phyloP scores from a whole-genome alignment of 2,113 vertebrate species.

The Mormoops blainvillei region DNA sequence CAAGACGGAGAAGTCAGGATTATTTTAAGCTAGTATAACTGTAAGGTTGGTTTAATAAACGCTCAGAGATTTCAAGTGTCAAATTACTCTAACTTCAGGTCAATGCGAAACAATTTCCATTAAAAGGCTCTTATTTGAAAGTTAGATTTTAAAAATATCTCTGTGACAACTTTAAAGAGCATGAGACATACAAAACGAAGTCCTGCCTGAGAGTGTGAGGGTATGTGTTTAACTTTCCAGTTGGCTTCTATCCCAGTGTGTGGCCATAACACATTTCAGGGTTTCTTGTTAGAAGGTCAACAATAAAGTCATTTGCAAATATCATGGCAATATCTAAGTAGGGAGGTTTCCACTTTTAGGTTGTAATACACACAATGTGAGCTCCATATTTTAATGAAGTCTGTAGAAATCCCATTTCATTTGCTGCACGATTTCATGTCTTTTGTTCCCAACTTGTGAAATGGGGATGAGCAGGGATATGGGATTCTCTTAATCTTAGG shows the following conservation, averaged over 20 bases:
- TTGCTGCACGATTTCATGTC: background rate
- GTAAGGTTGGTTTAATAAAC: background rate
- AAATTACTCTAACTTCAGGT: background rate
- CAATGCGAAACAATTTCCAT: conserved; percentile 2
- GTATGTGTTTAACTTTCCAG: background rate
- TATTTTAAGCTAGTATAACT: conserved; percentile 28
- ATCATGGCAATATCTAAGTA: background rate
- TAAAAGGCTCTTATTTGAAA: background rate
- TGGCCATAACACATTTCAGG: background rate
- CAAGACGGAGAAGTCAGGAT: background rate
- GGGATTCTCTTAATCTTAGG: background rate
- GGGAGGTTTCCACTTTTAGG: background rate
- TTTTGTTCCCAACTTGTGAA: conserved; percentile 5
- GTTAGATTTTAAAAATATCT: background rate
- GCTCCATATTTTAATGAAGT: background rate
- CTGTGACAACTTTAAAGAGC: background rate
- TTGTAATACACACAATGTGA: background rate
- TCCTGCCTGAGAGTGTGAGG: background rate
- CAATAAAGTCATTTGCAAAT: background rate
- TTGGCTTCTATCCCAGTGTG: background rate
- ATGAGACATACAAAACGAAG: background rate
- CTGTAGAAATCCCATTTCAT: conserved; percentile 1
- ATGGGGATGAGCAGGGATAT: background rate
- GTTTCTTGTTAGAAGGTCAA: background rate
- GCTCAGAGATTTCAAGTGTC: background rate